phyloP scores from a whole-genome alignment of 2,888 invertebrate genomes.

The Prenolepis imparis region DNA sequence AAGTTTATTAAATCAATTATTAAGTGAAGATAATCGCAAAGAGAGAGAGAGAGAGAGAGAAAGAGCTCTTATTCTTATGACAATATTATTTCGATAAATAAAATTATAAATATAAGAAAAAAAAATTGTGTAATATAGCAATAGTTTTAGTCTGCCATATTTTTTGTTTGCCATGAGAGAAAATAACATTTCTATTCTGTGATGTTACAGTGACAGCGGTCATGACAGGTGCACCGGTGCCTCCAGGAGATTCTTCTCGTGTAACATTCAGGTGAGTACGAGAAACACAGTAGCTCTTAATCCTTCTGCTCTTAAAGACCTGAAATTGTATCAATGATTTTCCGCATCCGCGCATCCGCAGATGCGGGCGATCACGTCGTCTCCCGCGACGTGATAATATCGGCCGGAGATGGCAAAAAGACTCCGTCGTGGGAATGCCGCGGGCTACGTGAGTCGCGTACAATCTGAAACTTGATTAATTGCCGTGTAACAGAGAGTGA shows the following conservation, averaged over 20 bases:
- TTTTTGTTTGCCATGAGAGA: not conserved
- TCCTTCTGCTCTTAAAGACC: not conserved
- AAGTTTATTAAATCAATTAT: constrained; percentile 1
- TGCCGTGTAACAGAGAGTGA: constrained; percentile 52
- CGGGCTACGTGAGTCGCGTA: constrained; percentile 22
- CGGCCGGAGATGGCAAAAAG: constrained; percentile 9
- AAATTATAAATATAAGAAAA: not conserved
- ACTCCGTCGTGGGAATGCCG: constrained; percentile 33
- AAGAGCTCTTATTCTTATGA: not conserved
- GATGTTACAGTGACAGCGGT: constrained; percentile 88
- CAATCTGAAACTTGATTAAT: constrained; percentile 59
- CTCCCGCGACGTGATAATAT: constrained; percentile 10
- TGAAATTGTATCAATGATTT: constrained; percentile 20
- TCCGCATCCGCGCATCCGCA: not conserved
- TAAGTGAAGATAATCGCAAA: not conserved
- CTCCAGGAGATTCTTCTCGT: constrained; percentile 94
- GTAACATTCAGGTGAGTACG: constrained; percentile 92
- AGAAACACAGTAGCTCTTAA: constrained; percentile 10
- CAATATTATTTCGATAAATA: not conserved
- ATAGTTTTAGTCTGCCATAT: not conserved
- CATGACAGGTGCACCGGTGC: constrained; percentile 91
- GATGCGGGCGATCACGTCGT: constrained; percentile 9
- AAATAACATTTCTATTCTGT: constrained; percentile 21
- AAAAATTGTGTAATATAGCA: not conserved
- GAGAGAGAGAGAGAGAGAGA: too few relatives aligned